phyloP scores from a whole-genome alignment of 64 coral and sea anemone species.

The Exaiptasia diaphana region DNA sequence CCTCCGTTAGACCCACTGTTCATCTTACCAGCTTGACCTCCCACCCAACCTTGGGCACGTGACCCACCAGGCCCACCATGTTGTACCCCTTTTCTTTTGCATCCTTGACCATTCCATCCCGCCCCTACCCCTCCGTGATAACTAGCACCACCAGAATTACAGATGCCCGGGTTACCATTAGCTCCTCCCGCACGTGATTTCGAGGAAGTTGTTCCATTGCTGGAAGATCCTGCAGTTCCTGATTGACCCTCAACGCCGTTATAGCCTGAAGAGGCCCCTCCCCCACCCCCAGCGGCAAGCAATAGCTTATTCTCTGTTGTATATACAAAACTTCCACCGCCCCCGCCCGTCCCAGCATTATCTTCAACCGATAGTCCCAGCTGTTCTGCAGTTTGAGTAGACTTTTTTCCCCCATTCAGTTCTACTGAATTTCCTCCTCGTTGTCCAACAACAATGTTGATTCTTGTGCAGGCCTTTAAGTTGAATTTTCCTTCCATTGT shows the following conservation, averaged over 20 bases:
- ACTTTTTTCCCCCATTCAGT: slow-evolving; percentile 4
- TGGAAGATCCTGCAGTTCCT: slow-evolving; percentile 9
- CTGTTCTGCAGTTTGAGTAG: slow-evolving; percentile 39
- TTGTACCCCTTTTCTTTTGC: neutral
- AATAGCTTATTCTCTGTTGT: neutral
- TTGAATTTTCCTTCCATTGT: slow-evolving; percentile 2
- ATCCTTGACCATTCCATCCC: slow-evolving; percentile 7
- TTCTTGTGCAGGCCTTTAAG: neutral
- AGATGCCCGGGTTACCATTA: slow-evolving; percentile 13
- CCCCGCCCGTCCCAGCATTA: slow-evolving; percentile 48
- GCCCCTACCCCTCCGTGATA: slow-evolving; percentile 41
- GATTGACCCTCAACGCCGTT: slow-evolving; percentile 21
- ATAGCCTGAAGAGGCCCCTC: slow-evolving; percentile 1
- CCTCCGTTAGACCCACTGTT: slow-evolving; percentile 43
- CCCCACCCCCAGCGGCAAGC: neutral
- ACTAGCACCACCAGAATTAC: slow-evolving; percentile 6
- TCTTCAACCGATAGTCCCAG: slow-evolving; percentile 46
- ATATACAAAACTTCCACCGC: slow-evolving; percentile 26
- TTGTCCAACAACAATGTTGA: slow-evolving; percentile 46
- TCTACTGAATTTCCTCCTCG: slow-evolving; percentile 51
- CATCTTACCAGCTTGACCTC: slow-evolving; percentile 16
- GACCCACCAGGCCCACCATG: neutral
- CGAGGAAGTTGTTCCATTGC: neutral
- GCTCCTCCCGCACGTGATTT: neutral
- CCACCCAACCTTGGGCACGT: neutral